Evolutionary conservation across 2,888 invertebrate species (phyloP).

Genomic region (Tipula unca): DNA sequence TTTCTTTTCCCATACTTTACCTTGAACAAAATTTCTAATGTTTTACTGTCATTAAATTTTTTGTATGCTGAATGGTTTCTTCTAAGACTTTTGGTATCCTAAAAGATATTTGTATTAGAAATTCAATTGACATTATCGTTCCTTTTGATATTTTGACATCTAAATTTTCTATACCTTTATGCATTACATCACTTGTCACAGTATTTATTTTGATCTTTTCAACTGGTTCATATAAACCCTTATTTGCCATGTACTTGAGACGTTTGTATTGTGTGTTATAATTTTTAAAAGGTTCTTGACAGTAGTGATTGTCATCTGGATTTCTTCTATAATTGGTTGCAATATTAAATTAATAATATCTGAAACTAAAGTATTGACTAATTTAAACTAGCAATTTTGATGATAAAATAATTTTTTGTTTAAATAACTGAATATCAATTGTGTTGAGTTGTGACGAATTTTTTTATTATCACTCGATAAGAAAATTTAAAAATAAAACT

Average conservation of each 20-base stretch:
- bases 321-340: too few relatives aligned
- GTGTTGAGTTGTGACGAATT: too few relatives aligned
- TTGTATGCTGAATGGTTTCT: slow-evolving; percentile 21
- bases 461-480: too few relatives aligned
- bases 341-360: too few relatives aligned
- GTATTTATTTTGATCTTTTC: neutral
- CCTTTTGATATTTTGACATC: slow-evolving; percentile 23
- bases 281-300: neutral
- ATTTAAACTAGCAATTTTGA: too few relatives aligned
- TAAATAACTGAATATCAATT: too few relatives aligned
- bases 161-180: slow-evolving; percentile 23
- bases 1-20: neutral
- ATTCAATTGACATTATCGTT: slow-evolving; percentile 23
- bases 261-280: neutral
- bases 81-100: slow-evolving; percentile 22
- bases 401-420: too few relatives aligned
- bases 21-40: neutral
- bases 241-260: neutral
- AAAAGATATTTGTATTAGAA: slow-evolving; percentile 25
- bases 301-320: too few relatives aligned
- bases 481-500: too few relatives aligned
- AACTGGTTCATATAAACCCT: neutral
- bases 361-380: too few relatives aligned
- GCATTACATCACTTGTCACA: neutral
- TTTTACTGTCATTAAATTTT: slow-evolving; percentile 17